These are phyloP conservation scores for Chelonus formosanus DNA, from an alignment of 2,888 invertebrate genomes.

Conservation along the genomic window DNA sequence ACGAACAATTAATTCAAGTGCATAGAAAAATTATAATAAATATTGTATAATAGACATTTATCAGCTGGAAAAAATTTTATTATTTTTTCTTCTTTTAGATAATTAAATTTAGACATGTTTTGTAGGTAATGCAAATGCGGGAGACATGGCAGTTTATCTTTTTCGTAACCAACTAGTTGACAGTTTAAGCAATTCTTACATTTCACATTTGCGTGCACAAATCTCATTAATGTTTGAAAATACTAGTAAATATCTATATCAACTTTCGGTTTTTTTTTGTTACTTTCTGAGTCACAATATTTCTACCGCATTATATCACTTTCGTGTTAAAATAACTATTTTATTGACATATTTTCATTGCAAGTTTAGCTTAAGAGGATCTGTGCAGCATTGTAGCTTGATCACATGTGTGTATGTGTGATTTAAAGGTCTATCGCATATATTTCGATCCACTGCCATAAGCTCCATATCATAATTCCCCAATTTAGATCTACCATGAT, in stretches of 20 bases:
- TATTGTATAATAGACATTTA: too few relatives aligned
- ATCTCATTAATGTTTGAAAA: slow-evolving; percentile 32
- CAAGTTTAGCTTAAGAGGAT: too few relatives aligned
- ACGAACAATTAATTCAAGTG: not conserved
- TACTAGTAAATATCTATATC: slow-evolving; percentile 20
- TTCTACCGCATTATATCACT: too few relatives aligned
- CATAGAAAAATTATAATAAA: too few relatives aligned
- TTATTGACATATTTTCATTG: too few relatives aligned
- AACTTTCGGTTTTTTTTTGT: too few relatives aligned
- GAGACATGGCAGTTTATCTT: slow-evolving; percentile 26
- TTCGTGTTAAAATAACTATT: too few relatives aligned
- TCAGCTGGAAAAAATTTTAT: not conserved
- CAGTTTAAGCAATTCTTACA: slow-evolving; percentile 32
- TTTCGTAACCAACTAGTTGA: slow-evolving; percentile 32
- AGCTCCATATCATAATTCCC: slow-evolving; percentile 22
- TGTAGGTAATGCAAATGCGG: slow-evolving; percentile 31
- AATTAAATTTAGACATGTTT: slow-evolving; percentile 7
- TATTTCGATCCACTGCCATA: not conserved
- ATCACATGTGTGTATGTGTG: too few relatives aligned
- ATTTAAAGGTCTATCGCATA: slow-evolving; percentile 3
- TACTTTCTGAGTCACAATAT: too few relatives aligned
- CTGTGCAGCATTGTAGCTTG: too few relatives aligned
- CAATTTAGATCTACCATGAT: slow-evolving; percentile 31
- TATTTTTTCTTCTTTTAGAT: not conserved
- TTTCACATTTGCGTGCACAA: slow-evolving; percentile 27